Evolutionary conservation across 2,113 vertebrate species (phyloP), one percentile per base, ranked within the genome.

Genomic region (Marcusenius ussheri): DNA sequence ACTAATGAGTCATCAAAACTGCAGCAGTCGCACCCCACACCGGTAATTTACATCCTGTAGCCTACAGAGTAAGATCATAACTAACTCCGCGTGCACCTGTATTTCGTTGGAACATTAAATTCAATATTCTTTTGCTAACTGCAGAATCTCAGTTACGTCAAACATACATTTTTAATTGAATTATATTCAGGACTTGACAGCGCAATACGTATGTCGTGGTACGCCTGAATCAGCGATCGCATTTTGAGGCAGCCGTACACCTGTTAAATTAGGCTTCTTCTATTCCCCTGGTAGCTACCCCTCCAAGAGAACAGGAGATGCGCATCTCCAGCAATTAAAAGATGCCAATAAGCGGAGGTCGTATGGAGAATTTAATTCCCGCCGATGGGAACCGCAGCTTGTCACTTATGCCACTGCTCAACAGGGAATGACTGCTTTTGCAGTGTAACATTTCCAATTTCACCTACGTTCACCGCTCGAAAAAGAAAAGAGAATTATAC

Each of bases 361-460:
- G 89, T 46, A 51, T 89, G 89, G 91, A 91, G 93, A 96, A 95
- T 95, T 94, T 92, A 94, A 93, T 93, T 92, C 95, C 94, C 93
- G 93, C 93, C 86, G 21, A 39, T 83, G 70, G 77, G 53, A 35
- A 88, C 62, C 91, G 89, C 92, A 91, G 70, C 88, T 91, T 92
- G 89, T 91, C 74, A 91, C 91, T 31, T 89, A 50, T 53, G 49
- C 27, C 47, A 83, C 47, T 89, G 31, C 88, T 88, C 45, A 42
- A 74, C 62, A 42, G 83, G 83, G 85, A 51, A 56, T 35, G 45
- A 47, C 11, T 39, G 83, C 17, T 19, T 24, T 17, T 87, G 19
- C 49, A 31, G 45, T n/a, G 11, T 51, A 53, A 87, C 49, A 50
- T 83, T 83, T 42, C 39, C 19, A 35, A 4, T 42, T 39, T 45